Base-by-base conservation (phyloP, 2,797 vertebrate genomes). In the Pampus argenteus region DNA sequence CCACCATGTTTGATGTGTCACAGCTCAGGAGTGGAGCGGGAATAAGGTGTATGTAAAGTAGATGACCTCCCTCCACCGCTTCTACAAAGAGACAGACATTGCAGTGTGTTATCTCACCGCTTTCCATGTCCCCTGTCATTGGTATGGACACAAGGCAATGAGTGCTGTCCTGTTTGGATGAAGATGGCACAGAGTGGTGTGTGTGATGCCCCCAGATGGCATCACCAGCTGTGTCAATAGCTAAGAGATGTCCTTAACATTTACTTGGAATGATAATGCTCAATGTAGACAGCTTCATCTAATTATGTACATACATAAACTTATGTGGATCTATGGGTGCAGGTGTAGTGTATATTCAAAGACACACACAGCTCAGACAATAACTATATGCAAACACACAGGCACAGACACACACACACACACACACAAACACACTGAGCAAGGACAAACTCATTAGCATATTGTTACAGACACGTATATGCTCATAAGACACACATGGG, bases 221-320 rank as follows among this genome's bases (percentile, higher is more conserved):
- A 81, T 72, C 76, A 82, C 85, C 94, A 95, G 93, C 93, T 95
- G 93, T 88, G 92, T 87, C 87, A 89, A 88, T 84, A 86, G 78
- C 84, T 63, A 76, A 83, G 88, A 88, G 77, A 91, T 89, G 87
- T 86, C 92, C 93, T 88, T 86, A 79, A 86, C 88, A 87, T 90
- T 90, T 80, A 76, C 88, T 86, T 78, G 85, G 85, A 87, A 85
- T 36, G 78, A 89, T 71, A 84, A 82, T 22, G 65, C 63, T 60
- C 65, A 85, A 76, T 66, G 58, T 74, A 79, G 86, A 86, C 66
- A 14, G 80, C 81, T 76, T 72, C 79, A 68, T 77, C 84, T 78
- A 65, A 59, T 83, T 67, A 75, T 47, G 57, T 71, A 51, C 9
- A 11, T 54, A 54, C 59, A 62, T 60, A 55, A 81, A 71, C 56